A percentile compares a stretch with the other conserved stretches of the same genome.
These are phyloP conservation scores for Cynopterus brachyotis DNA, from an alignment of 2,113 vertebrate genomes.

Conservation along the genomic window DNA sequence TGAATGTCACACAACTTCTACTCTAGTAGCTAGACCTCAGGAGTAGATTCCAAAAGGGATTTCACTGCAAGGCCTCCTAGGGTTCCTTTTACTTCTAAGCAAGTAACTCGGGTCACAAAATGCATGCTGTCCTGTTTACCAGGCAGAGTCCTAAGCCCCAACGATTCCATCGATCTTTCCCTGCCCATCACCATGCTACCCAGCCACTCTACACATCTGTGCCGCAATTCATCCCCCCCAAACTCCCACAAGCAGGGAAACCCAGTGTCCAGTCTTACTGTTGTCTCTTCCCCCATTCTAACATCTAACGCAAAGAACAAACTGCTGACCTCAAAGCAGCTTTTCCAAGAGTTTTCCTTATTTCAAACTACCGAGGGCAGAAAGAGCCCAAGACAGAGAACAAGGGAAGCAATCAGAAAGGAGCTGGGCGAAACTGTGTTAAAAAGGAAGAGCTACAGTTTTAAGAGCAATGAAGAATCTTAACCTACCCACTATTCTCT, in stretches of 20 bases:
- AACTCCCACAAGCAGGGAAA: neutral
- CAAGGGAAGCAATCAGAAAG: neutral
- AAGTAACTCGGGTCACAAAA: neutral
- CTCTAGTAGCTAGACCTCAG: accelerated
- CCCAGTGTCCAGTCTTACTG: neutral
- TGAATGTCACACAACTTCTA: neutral
- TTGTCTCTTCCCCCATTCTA: neutral
- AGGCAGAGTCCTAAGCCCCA: neutral
- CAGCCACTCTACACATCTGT: neutral
- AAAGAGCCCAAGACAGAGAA: neutral
- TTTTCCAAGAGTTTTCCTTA: neutral
- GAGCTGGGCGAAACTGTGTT: neutral
- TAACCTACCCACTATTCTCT: neutral
- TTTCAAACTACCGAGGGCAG: neutral
- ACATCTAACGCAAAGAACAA: neutral
- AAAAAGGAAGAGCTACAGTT: neutral
- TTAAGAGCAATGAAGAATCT: neutral
- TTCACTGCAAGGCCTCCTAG: neutral
- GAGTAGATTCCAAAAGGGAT: neutral
- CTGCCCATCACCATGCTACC: neutral
- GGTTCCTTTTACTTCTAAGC: neutral
- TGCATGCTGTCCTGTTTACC: neutral
- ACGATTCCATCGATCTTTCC: neutral
- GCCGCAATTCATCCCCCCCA: neutral
- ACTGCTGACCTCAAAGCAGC: neutral